Evolutionary conservation across 2,113 vertebrate genomes (phyloP), one percentile per base, ranked within the genome.

Genomic region (Labeo rohita): DNA sequence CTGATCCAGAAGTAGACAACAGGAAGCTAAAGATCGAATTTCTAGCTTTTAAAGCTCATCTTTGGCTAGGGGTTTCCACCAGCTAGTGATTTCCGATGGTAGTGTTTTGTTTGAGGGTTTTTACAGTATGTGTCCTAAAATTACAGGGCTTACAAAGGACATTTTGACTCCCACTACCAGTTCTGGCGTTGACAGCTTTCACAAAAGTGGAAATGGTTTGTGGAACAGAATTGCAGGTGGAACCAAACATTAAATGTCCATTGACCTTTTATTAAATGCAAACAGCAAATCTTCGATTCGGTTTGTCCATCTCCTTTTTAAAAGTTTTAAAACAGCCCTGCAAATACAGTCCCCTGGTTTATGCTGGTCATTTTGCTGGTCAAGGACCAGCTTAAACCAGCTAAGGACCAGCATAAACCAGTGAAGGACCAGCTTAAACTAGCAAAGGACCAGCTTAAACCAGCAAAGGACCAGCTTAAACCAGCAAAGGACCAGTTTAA

Each of bases 161-260:
- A 16, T 76, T 81, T 84, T 34, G 70, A 73, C 80, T 86, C 75
- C 80, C 54, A 23, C 73, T 84, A 45, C 54, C 54, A 49, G 45
- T 79, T 76, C 79, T 74, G 75, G 56, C 49, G 63, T 47, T 80
- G 68, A 84, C 66, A 66, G 78, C 52, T 16, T 76, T 84, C 74
- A 63, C 61, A 80, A 80, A 81, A 65, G 47, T 28, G 47, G n/a
- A 65, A 85, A 79, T 61, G 85, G 75, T 84, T 86, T 86, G 84
- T 88, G 75, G 81, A 49, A 39, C 16, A 59, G 16, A 59, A 78
- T 78, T 43, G 11, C 28, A 13, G 52, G 49, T 11, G 34, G 15
- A 59, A 78, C 47, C 9, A 12, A 65, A 36, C 72, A 21, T 43
- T 56, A 34, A 15, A 63, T 13, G n/a, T 49, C 23, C 56, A 47